A percentile compares a stretch with the other conserved stretches of the same genome.
These are phyloP conservation scores for Apostichopus californicus DNA, from an alignment of 35 echinoderm and acorn worm species.

Conservation along the genomic window DNA sequence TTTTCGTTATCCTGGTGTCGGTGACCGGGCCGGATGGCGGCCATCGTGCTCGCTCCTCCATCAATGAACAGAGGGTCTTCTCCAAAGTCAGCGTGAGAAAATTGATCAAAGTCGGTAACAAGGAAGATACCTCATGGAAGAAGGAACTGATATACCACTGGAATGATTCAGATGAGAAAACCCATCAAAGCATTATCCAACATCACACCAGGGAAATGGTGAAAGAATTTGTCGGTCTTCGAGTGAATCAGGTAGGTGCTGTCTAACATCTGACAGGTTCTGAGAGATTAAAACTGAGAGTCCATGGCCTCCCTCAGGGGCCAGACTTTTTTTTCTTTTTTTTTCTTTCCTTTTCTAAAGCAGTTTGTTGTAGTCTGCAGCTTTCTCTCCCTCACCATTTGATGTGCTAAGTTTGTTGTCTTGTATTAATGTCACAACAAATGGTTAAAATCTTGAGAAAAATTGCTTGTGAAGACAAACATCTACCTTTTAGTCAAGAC, in stretches of 20 bases:
- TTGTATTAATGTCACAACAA: no score
- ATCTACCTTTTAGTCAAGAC: no score
- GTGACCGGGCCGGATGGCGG: not conserved
- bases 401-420: no score
- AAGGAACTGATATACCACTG: slow-evolving; percentile 24
- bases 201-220: not conserved
- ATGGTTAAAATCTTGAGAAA: no score
- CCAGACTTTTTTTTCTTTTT: no score
- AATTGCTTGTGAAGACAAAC: no score
- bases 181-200: not conserved
- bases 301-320: no score
- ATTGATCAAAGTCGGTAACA: slow-evolving; percentile 5
- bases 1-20: slow-evolving; percentile 32
- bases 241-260: slow-evolving; percentile 46
- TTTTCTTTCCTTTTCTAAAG: no score
- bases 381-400: no score
- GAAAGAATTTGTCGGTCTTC: slow-evolving; percentile 45
- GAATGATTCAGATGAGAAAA: not conserved
- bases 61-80: slow-evolving; percentile 27
- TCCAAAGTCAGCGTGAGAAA: not conserved
- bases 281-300: no score
- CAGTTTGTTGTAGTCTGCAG: no score
- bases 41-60: not conserved
- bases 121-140: slow-evolving; percentile 31
- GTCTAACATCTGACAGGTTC: no score